Percentiles rank a stretch among this genome's conserved stretches.
phyloP scores from a whole-genome alignment of 2,113 vertebrate species.

The Isurus oxyrinchus region DNA sequence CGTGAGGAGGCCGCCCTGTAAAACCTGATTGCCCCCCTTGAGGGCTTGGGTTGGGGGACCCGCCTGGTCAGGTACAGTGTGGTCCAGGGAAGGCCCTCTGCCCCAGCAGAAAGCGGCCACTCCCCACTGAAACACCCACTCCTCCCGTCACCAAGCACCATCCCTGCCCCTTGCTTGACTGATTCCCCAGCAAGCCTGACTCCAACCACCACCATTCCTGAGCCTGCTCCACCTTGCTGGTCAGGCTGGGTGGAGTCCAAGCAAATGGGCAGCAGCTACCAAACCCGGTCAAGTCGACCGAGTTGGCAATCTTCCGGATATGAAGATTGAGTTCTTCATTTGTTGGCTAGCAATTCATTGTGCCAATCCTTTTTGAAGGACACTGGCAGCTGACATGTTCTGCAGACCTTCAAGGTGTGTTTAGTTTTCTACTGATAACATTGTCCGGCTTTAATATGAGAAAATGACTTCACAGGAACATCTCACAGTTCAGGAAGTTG shows the following conservation, averaged over 20 bases:
- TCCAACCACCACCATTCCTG: neutral
- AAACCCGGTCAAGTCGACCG: neutral
- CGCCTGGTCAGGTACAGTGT: too few relatives aligned
- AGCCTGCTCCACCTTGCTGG: too few relatives aligned
- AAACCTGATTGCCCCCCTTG: too few relatives aligned
- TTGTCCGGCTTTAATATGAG: neutral
- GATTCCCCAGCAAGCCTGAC: neutral
- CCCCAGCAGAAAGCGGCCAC: neutral
- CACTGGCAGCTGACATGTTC: too few relatives aligned
- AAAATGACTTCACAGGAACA: neutral
- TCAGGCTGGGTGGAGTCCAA: too few relatives aligned
- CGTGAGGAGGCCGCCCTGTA: too few relatives aligned
- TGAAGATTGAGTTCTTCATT: neutral
- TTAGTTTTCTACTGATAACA: neutral
- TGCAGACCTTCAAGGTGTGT: too few relatives aligned
- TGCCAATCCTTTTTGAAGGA: neutral
- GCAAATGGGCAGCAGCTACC: too few relatives aligned
- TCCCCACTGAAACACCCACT: neutral
- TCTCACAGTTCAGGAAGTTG: neutral
- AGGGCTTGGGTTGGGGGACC: too few relatives aligned
- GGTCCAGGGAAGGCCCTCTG: neutral
- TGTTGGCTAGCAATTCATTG: neutral
- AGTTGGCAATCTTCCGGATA: neutral
- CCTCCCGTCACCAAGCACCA: neutral
- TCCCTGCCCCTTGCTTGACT: neutral